Base-by-base conservation (phyloP, 2,113 vertebrate genomes). In the Cryptotis parvus region DNA sequence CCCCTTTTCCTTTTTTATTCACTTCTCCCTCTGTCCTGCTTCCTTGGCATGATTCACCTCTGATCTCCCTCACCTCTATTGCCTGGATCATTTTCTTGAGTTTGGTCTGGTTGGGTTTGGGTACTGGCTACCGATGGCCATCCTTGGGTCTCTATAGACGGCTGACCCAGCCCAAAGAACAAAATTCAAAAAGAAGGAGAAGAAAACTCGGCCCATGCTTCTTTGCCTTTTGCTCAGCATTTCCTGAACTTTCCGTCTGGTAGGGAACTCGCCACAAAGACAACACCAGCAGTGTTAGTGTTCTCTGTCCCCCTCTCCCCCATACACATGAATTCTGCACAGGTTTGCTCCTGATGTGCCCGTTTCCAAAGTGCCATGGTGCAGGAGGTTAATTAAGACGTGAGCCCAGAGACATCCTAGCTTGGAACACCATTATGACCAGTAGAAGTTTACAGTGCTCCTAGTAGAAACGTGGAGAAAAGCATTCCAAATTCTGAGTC, bases 221-320 rank as follows among this genome's bases (percentile, higher is more conserved):
- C 4, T 15, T 5, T 37, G 35, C 26, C 20, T 12, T 49, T 11
- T 70, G 35, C 20, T 39, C 26, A 15, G 39, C 11, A 0, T 9
- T 16, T 6, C 0, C 12, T 16, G 20, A 35, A 16, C 9, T 10
- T 2, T 10, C 3, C 0, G 0, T 35, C 41, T 31, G 24, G n/a
- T 0, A 2, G 9, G 7, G 72, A 72, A 1, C 4, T 20, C 31
- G 18, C 33, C 18, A 2, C 2, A 49, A 58, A 27, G 2, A 26
- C 52, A 63, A 14, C 43, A 22, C 41, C 49, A 22, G 8, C 27
- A 6, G 16, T 26, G 11, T 3, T 0, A 20, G n/a, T 26, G 0
- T 33, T 37, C 45, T 9, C 37, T 18, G 0, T 8, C 2, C 0
- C 43, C 16, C 0, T 33, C 58, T 43, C 45, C 0, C 29, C 49